Percentiles rank a stretch among this genome's conserved stretches.
phyloP scores from a whole-genome alignment of 2,113 vertebrate genomes.

The Mustelus asterias region DNA sequence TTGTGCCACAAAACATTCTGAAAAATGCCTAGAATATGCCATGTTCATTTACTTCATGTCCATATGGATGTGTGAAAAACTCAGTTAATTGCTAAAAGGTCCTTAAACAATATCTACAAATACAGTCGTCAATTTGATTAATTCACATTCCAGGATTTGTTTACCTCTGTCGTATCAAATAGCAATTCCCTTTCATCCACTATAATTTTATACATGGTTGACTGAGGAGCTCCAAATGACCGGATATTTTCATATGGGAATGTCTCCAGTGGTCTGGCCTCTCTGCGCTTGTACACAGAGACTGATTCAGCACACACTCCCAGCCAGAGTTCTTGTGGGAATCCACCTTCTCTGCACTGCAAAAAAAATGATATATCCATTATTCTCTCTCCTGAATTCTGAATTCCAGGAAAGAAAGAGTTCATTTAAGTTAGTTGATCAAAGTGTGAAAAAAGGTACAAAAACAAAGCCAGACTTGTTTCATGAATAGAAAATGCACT shows the following conservation, averaged over 20 bases:
- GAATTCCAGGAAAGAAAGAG: neutral
- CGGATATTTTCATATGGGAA: constrained; percentile 91
- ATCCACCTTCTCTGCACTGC: constrained; percentile 78
- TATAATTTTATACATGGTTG: constrained; percentile 86
- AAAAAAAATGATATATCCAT: neutral
- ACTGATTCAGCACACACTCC: constrained; percentile 83
- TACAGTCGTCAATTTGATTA: constrained; percentile 24
- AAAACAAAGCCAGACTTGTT: neutral
- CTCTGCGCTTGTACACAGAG: constrained; percentile 89
- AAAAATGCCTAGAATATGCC: neutral
- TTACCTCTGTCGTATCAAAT: constrained; percentile 87
- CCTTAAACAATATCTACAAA: neutral
- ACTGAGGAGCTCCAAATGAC: constrained; percentile 84
- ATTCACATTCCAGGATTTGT: constrained; percentile 37
- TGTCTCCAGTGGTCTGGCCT: constrained; percentile 79
- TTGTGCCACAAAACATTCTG: no score
- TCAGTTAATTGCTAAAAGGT: neutral
- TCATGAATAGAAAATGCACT: neutral
- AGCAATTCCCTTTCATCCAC: constrained; percentile 85
- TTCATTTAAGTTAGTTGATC: neutral
- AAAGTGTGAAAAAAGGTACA: neutral
- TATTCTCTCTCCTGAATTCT: no score
- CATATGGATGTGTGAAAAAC: neutral
- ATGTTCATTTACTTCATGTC: neutral
- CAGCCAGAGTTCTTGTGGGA: constrained; percentile 85